Base-by-base conservation (phyloP, 2,888 invertebrate genomes). In the Macrosoma leucophasiata region DNA sequence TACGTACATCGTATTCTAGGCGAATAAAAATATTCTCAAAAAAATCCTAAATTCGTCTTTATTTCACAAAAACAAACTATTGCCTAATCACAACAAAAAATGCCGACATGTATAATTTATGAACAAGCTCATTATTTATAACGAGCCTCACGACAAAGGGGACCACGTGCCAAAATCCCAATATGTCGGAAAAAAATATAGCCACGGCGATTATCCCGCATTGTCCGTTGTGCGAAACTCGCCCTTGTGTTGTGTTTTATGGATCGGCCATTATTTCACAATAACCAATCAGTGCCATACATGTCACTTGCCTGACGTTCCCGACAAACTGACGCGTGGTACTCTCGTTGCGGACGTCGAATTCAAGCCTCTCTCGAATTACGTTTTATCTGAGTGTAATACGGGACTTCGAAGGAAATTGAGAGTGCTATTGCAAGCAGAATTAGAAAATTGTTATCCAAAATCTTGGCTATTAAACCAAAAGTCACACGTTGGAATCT, bases 241-340 rank as follows among this genome's bases (percentile, higher is more conserved):
- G 29, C 46, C 50, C 45, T 39, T 58, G 46, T 44, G 34, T 39
- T 29, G n/a, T n/a, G n/a, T 62, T 66, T 71, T 68, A 62, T 63
- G 53, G 50, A 53, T 38, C 50, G 48, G 57, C 70, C 66, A 69
- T 72, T 78, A 75, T 76, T 75, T 69, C 59, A 64, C 72, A 75
- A 79, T 78, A 78, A 77, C 76, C 78, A 79, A 79, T 78, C 78
- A 78, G 69, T 65, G 66, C 57, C 69, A 67, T 66, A 60, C 71
- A 66, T 61, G 74, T 74, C 78, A 76, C 65, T 60, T 60, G 67
- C 61, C 61, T 70, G 75, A 74, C 75, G 62, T 68, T 62, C 75
- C 75, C 70, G 43, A 45, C 44, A n/a, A n/a, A 39, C 43, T 52
- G 55, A 50, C 55, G 51, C 32, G 42, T 32, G 53, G 29, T 26